phyloP scores from a whole-genome alignment of 2,888 invertebrate species.

The Prionchulus punctatus region DNA sequence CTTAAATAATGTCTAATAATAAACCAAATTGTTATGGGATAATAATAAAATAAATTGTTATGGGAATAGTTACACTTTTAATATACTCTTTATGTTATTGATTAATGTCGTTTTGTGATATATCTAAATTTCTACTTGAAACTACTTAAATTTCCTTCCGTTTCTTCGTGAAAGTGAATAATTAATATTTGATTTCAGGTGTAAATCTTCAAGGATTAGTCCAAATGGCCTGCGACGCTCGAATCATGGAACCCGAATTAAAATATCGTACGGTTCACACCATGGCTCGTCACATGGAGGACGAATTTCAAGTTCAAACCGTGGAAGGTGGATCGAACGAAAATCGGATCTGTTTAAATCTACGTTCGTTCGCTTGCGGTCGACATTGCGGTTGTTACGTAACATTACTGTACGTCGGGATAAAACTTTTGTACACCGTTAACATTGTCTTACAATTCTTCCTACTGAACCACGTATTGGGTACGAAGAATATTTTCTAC shows the following conservation, averaged over 20 bases:
- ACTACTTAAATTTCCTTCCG: no score
- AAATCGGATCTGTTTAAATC: not conserved
- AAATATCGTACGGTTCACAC: conserved; percentile 31
- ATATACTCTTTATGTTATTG: no score
- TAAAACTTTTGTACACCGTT: conserved; percentile 29
- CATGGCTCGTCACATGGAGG: conserved; percentile 33
- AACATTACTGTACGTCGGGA: conserved; percentile 29
- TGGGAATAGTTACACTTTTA: no score
- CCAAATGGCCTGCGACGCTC: conserved; percentile 32
- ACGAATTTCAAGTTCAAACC: conserved; percentile 23
- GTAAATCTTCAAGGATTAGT: conserved; percentile 32
- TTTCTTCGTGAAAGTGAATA: no score
- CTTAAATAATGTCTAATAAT: no score
- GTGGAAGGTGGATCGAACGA: not conserved
- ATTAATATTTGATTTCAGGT: conserved; percentile 22
- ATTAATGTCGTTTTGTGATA: no score
- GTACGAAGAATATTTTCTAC: conserved; percentile 27
- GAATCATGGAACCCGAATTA: conserved; percentile 29
- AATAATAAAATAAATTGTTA: no score
- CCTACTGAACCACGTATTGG: conserved; percentile 27
- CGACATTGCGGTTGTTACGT: conserved; percentile 32
- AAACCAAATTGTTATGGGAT: no score
- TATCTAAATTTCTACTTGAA: no score
- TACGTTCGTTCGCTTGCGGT: conserved; percentile 16
- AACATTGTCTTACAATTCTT: conserved; percentile 30